Evolutionary conservation across 2,888 invertebrate genomes (phyloP).

Genomic region (Anoplius nigerrimus): DNA sequence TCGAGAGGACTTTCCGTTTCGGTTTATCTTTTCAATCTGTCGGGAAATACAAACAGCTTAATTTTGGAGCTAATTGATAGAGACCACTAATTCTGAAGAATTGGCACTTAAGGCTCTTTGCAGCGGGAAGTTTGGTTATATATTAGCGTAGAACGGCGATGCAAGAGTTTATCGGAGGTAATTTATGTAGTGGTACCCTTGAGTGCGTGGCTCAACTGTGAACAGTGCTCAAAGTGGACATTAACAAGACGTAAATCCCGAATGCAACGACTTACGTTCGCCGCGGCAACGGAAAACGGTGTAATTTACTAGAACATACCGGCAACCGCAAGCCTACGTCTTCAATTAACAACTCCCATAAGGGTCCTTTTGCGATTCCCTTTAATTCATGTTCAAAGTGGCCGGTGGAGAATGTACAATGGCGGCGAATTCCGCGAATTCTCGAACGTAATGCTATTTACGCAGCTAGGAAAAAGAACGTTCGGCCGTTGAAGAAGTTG

Average conservation of each 20-base stretch:
- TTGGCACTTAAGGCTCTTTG: too few relatives aligned
- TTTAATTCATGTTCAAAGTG: background rate
- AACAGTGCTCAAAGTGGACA: slow-evolving; percentile 51
- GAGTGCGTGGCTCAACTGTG: slow-evolving; percentile 26
- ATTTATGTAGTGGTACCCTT: slow-evolving; percentile 52
- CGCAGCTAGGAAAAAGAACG: slow-evolving; percentile 39
- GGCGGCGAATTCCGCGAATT: slow-evolving; percentile 14
- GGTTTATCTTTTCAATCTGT: too few relatives aligned
- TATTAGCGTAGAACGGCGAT: slow-evolving; percentile 41
- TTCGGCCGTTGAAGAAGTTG: slow-evolving; percentile 49
- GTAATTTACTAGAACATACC: slow-evolving; percentile 49
- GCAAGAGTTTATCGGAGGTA: slow-evolving; percentile 53
- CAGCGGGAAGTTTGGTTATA: slow-evolving; percentile 47
- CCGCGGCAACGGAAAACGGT: background rate
- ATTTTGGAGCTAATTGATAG: too few relatives aligned
- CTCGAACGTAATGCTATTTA: slow-evolving; percentile 20
- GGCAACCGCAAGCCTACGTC: slow-evolving; percentile 44
- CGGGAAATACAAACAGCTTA: too few relatives aligned
- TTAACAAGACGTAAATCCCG: slow-evolving; percentile 60
- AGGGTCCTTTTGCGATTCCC: slow-evolving; percentile 12
- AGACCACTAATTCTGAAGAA: too few relatives aligned
- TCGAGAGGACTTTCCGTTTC: too few relatives aligned
- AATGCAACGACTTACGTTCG: slow-evolving; percentile 32
- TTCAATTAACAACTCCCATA: slow-evolving; percentile 50
- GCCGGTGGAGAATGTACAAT: background rate